Conservation (phyloP, 2,113 vertebrate species). For the Aphyosemion australe region DNA sequence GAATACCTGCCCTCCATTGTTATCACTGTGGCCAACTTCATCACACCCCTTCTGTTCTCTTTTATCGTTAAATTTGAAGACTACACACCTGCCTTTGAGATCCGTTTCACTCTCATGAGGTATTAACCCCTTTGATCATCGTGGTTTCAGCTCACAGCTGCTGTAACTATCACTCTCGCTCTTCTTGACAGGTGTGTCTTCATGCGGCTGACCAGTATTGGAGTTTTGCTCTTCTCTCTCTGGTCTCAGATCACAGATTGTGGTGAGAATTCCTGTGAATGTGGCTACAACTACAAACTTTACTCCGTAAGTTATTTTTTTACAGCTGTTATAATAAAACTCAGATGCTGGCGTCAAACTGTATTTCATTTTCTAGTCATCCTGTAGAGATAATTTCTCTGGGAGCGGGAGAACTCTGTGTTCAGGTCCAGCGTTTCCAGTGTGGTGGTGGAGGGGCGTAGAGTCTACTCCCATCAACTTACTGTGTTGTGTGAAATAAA, state of each 20-base stretch:
- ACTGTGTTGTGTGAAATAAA: no score
- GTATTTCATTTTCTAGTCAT: no score
- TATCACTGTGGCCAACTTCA: slow-evolving; percentile 91
- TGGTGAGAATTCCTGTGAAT: slow-evolving; percentile 70
- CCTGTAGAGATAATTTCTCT: no score
- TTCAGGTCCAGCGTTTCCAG: no score
- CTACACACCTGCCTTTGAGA: slow-evolving; percentile 93
- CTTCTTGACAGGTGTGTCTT: slow-evolving; percentile 87
- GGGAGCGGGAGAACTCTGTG: no score
- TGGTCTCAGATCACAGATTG: slow-evolving; percentile 89
- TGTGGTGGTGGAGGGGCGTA: no score
- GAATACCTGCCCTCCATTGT: slow-evolving; percentile 95
- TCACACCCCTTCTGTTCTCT: slow-evolving; percentile 87
- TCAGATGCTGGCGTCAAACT: no score
- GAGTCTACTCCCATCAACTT: no score
- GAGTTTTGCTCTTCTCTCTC: slow-evolving; percentile 89
- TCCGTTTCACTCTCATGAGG: slow-evolving; percentile 92
- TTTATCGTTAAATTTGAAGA: slow-evolving; percentile 89
- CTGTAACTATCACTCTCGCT: background rate
- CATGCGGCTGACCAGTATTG: slow-evolving; percentile 91
- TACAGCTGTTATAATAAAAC: background rate
- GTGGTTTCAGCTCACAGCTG: background rate
- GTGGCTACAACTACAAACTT: slow-evolving; percentile 89
- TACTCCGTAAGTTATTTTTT: slow-evolving; percentile 85
- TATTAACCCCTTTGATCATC: slow-evolving; percentile 32